phyloP scores from a whole-genome alignment of 2,888 invertebrate genomes.

The Drosophila hamatofila region DNA sequence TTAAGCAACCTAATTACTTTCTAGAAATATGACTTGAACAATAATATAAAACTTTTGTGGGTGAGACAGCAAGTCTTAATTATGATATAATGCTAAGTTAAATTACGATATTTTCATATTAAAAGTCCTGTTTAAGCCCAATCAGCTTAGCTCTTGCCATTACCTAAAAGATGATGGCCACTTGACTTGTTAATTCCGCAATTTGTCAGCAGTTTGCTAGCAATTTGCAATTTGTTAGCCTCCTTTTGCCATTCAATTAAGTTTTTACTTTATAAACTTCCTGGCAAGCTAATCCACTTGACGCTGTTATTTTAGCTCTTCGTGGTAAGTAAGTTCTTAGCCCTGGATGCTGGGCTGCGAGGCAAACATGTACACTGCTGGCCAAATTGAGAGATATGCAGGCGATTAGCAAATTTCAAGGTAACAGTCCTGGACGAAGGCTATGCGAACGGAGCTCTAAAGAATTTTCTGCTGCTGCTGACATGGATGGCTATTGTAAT shows the following conservation, averaged over 20 bases:
- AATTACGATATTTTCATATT: background rate
- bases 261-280: constrained; percentile 35
- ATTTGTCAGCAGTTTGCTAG: constrained; percentile 3
- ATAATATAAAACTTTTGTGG: too few species aligned
- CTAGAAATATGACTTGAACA: too few species aligned
- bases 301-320: constrained; percentile 26
- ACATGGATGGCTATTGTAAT: constrained; percentile 30
- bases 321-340: background rate
- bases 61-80: too few species aligned
- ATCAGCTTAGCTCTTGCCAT: constrained; percentile 8
- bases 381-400: constrained; percentile 18
- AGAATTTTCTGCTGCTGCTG: constrained; percentile 13
- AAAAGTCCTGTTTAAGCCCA: background rate
- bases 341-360: background rate
- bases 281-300: constrained; percentile 39
- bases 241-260: constrained; percentile 26
- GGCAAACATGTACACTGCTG: constrained; percentile 10
- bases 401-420: constrained; percentile 55
- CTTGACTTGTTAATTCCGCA: constrained; percentile 18
- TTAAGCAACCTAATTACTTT: too few species aligned
- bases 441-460: constrained; percentile 9
- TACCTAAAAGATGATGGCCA: constrained; percentile 13
- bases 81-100: too few species aligned
- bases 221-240: constrained; percentile 38
- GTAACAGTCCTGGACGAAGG: constrained; percentile 49